phyloP scores from a whole-genome alignment of 2,797 vertebrate species.

The Pygocentrus nattereri region DNA sequence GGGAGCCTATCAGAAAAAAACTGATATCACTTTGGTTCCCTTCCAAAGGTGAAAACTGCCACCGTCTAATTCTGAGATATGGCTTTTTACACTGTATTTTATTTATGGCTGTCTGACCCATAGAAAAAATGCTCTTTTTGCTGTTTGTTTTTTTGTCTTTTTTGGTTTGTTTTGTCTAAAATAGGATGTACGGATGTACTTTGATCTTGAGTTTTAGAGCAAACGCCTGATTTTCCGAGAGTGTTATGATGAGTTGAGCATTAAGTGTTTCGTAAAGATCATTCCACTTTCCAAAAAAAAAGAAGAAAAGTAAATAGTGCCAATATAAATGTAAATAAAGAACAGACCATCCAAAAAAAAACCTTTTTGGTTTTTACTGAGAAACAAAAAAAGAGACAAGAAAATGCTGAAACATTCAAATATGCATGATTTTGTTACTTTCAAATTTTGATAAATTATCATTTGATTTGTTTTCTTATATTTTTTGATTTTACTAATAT shows the following conservation, averaged over 20 bases:
- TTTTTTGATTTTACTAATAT: conserved; percentile 78
- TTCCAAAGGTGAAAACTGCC: conserved; percentile 68
- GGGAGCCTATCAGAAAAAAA: conserved; percentile 55
- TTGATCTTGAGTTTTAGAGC: conserved; percentile 69
- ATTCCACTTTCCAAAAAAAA: conserved; percentile 76
- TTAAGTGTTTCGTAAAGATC: conserved; percentile 74
- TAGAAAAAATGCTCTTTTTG: conserved; percentile 54
- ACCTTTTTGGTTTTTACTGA: conserved; percentile 70
- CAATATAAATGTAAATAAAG: conserved; percentile 59
- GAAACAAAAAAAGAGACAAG: conserved; percentile 49
- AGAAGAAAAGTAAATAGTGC: conserved; percentile 63
- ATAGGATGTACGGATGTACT: conserved; percentile 56
- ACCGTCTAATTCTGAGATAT: conserved; percentile 64
- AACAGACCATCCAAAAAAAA: conserved; percentile 60
- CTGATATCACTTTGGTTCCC: conserved; percentile 70
- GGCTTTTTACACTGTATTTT: conserved; percentile 70
- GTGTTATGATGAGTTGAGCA: conserved; percentile 67
- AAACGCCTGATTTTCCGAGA: conserved; percentile 68
- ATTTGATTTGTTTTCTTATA: conserved; percentile 72
- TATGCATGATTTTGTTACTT: conserved; percentile 86
- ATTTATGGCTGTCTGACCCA: conserved; percentile 57
- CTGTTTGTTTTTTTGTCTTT: conserved; percentile 49
- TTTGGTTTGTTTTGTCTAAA: conserved; percentile 60
- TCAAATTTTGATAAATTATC: conserved; percentile 77
- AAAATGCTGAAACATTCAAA: conserved; percentile 67